Percentiles rank a stretch among this genome's conserved stretches.
phyloP scores from a whole-genome alignment of 2,797 vertebrate genomes.

The Toxotes lorentzi region DNA sequence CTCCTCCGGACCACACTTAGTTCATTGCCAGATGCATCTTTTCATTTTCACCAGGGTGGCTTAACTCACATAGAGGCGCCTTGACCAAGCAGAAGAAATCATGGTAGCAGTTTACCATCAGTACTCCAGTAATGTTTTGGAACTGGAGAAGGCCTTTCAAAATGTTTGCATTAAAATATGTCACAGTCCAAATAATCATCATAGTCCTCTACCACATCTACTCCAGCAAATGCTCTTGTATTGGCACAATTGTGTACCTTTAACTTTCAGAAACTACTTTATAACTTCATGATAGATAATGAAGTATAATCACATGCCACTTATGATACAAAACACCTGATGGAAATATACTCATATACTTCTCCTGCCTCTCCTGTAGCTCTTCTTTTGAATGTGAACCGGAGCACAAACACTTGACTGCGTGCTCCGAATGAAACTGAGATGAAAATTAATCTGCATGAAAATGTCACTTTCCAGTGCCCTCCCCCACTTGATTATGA shows the following conservation, averaged over 20 bases:
- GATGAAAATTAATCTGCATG: background rate
- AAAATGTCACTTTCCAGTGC: constrained; percentile 5
- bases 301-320: background rate
- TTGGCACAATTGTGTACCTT: background rate
- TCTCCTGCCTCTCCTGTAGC: background rate
- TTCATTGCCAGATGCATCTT: background rate
- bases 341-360: background rate
- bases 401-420: background rate
- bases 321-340: background rate
- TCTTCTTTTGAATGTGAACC: background rate
- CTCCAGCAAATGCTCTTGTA: background rate
- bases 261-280: background rate
- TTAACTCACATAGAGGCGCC: background rate
- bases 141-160: background rate
- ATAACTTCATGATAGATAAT: background rate
- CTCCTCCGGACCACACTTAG: background rate
- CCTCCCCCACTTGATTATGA: constrained; percentile 13
- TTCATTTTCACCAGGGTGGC: constrained; percentile 2
- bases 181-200: background rate
- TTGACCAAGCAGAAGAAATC: background rate
- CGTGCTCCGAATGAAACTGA: background rate
- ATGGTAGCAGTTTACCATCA: background rate
- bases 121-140: background rate
- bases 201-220: background rate
- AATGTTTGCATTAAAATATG: background rate